Percentiles rank a stretch among this genome's conserved stretches.
Evolutionary conservation across 2,113 vertebrate species (phyloP).

Genomic region (Brevimyrus niger): DNA sequence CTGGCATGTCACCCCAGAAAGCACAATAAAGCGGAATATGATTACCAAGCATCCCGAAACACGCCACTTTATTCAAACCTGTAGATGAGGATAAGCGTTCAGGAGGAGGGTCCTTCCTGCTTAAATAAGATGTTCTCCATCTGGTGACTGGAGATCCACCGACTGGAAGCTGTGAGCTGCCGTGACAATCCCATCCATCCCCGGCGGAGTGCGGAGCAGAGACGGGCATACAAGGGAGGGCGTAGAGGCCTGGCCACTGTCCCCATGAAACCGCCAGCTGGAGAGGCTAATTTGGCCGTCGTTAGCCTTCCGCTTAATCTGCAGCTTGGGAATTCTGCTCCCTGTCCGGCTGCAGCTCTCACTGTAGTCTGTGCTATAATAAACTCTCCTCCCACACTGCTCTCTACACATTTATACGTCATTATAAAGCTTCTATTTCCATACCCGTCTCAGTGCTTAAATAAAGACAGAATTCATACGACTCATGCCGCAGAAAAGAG

Average conservation of each 20-base stretch:
- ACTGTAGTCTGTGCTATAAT: neutral
- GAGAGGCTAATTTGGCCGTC: slow-evolving; percentile 4
- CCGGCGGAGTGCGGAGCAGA: neutral
- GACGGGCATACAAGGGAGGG: neutral
- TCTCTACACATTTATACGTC: neutral
- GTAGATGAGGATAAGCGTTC: neutral
- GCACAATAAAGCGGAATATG: neutral
- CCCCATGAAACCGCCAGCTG: neutral
- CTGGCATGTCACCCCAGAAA: neutral
- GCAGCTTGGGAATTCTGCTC: neutral
- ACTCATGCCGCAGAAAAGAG: slow-evolving; percentile 16
- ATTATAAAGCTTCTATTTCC: slow-evolving; percentile 12
- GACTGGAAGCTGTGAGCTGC: neutral
- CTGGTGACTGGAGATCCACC: neutral
- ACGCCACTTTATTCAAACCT: neutral
- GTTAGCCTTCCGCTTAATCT: slow-evolving; percentile 4
- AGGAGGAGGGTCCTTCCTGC: neutral
- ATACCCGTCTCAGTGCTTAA: neutral
- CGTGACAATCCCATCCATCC: neutral
- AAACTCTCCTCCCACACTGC: neutral
- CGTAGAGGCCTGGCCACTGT: too few species aligned
- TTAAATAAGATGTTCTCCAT: neutral
- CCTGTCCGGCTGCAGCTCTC: neutral
- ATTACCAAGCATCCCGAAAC: neutral
- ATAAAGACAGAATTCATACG: slow-evolving; percentile 20